Conservation (phyloP, 2,797 vertebrate genomes). For the Girardinus metallicus region DNA sequence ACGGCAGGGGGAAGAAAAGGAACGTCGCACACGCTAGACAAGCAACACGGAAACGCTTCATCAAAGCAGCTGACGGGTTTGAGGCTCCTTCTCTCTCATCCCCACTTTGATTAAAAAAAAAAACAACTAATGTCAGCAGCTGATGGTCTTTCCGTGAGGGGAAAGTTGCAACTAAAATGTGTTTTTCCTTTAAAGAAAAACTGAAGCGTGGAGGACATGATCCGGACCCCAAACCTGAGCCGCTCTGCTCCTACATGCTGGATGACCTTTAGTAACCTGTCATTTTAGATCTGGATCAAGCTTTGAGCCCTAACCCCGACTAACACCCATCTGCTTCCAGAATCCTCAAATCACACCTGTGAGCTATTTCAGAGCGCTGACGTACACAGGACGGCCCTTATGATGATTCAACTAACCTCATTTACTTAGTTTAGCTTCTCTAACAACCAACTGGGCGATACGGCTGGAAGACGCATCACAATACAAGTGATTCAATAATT, state of each 20-base stretch:
- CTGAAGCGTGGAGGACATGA: neutral
- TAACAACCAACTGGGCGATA: neutral
- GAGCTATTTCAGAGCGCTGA: constrained; percentile 78
- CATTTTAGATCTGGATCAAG: constrained; percentile 63
- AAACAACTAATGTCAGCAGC: constrained; percentile 65
- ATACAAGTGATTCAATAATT: neutral
- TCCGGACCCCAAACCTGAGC: constrained; percentile 21
- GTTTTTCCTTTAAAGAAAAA: constrained; percentile 12
- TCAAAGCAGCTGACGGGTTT: constrained; percentile 60
- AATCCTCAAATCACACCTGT: constrained; percentile 77
- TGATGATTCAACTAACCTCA: constrained; percentile 9
- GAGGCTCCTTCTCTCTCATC: constrained; percentile 48
- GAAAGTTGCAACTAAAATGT: constrained; percentile 45
- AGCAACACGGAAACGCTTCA: constrained; percentile 69
- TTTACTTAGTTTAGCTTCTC: neutral
- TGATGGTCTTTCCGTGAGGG: constrained; percentile 55
- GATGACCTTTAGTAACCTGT: constrained; percentile 67
- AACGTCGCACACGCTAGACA: constrained; percentile 63
- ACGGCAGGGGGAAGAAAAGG: constrained; percentile 11
- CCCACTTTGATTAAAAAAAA: constrained; percentile 43
- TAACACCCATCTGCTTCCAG: constrained; percentile 66
- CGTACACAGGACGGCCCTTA: constrained; percentile 34
- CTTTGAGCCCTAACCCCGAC: neutral
- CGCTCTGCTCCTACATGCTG: constrained; percentile 40
- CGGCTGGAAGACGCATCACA: neutral